Conservation (phyloP, 2,113 vertebrate genomes). For the Ivindomyrus marchei region DNA sequence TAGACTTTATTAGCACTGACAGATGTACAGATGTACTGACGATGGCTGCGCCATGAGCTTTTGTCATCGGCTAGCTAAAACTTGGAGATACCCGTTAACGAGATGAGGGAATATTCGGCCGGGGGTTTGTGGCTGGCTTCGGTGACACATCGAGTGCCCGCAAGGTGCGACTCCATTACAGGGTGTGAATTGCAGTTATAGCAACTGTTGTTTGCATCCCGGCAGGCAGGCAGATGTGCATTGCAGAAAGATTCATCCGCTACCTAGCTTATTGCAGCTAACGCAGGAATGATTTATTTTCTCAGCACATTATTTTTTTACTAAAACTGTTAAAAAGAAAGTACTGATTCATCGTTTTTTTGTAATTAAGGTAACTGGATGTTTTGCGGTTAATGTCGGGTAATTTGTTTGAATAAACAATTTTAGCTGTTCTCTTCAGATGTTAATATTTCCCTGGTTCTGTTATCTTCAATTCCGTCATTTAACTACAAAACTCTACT, state of each 20-base stretch:
- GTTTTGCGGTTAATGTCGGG: neutral
- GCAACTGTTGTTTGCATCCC: neutral
- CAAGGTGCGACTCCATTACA: neutral
- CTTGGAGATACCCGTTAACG: neutral
- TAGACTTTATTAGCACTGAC: neutral
- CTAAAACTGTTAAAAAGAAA: neutral
- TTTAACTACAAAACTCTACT: neutral
- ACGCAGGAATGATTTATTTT: slow-evolving; percentile 2
- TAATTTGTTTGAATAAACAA: neutral
- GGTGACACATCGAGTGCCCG: neutral
- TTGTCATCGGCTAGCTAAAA: neutral
- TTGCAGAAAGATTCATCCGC: neutral
- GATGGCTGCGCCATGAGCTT: neutral
- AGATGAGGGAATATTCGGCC: neutral
- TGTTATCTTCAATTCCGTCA: neutral
- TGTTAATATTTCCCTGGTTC: neutral
- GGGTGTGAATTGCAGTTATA: slow-evolving; percentile 2
- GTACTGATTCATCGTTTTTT: neutral
- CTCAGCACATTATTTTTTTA: neutral
- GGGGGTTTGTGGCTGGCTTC: neutral
- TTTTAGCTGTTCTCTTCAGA: neutral
- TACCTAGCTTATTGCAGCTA: neutral
- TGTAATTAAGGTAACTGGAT: neutral
- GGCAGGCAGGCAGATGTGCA: neutral
- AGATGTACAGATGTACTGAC: neutral